A percentile compares a stretch with the other conserved stretches of the same genome.
Conservation (phyloP, 2,888 invertebrate genomes). For the Cyrtodaria siliqua region DNA sequence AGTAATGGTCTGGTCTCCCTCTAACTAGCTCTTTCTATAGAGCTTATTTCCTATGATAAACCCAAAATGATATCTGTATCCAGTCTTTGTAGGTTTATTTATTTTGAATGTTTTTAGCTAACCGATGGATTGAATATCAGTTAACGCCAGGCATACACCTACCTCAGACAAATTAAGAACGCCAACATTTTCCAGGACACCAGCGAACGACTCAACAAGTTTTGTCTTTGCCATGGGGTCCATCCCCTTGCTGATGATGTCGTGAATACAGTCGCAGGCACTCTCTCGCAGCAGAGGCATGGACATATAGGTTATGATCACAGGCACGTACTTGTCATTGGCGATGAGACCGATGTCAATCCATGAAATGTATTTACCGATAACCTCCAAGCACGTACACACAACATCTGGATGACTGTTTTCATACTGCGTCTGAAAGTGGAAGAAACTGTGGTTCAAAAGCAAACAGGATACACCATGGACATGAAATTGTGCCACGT, state of each 20-base stretch:
- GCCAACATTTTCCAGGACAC: slow-evolving; percentile 85
- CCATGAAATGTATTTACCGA: slow-evolving; percentile 88
- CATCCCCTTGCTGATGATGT: slow-evolving; percentile 88
- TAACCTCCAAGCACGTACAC: slow-evolving; percentile 87
- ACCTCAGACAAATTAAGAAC: slow-evolving; percentile 85
- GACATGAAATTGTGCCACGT: too few relatives aligned
- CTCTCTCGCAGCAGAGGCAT: slow-evolving; percentile 85
- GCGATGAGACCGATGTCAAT: slow-evolving; percentile 88
- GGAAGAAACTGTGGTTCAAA: too few relatives aligned
- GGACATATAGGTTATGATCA: slow-evolving; percentile 86
- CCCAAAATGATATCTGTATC: too few relatives aligned
- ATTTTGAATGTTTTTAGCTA: too few relatives aligned
- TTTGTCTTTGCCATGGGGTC: slow-evolving; percentile 87
- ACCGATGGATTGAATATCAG: too few relatives aligned
- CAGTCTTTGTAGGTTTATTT: too few relatives aligned
- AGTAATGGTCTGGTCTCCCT: too few relatives aligned
- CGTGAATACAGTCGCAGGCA: slow-evolving; percentile 87
- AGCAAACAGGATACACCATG: too few relatives aligned
- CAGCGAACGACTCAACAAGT: slow-evolving; percentile 87
- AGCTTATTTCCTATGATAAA: too few relatives aligned
- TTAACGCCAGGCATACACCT: too few relatives aligned
- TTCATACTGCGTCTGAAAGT: slow-evolving; percentile 86
- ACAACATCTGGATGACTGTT: slow-evolving; percentile 84
- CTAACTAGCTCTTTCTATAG: too few relatives aligned
- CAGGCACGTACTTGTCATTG: slow-evolving; percentile 87